Conservation (phyloP, 2,888 invertebrate genomes). For the Drosophila pegasa region DNA sequence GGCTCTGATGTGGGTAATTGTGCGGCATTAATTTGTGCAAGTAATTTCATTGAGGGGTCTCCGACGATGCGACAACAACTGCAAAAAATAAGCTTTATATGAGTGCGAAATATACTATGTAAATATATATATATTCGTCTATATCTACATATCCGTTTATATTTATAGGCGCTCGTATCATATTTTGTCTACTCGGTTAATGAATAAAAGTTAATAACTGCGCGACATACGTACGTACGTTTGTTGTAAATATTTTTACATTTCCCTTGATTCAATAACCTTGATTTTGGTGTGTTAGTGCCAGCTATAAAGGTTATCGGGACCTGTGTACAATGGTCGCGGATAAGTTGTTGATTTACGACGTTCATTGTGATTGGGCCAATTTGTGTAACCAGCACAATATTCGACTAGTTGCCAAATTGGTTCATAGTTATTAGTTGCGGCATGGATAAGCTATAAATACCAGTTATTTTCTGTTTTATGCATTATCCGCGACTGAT, state of each 20-base stretch:
- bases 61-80: slow-evolving; percentile 4
- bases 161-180: slow-evolving; percentile 17
- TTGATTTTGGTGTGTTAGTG: slow-evolving; percentile 50
- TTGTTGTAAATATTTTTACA: slow-evolving; percentile 66
- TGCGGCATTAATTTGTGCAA: slow-evolving; percentile 77
- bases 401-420: not conserved
- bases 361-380: slow-evolving; percentile 27
- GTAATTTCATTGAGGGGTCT: slow-evolving; percentile 68
- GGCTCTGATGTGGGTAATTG: slow-evolving; percentile 60
- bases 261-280: slow-evolving; percentile 60
- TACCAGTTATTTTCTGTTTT: not conserved
- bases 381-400: slow-evolving; percentile 9
- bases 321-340: slow-evolving; percentile 28
- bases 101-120: slow-evolving; percentile 13
- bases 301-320: slow-evolving; percentile 54
- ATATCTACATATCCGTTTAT: not conserved
- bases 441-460: not conserved
- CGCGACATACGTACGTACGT: slow-evolving; percentile 25
- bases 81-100: slow-evolving; percentile 23
- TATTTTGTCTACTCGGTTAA: slow-evolving; percentile 44
- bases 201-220: slow-evolving; percentile 67
- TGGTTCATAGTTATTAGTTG: not conserved
- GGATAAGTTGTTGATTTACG: slow-evolving; percentile 58
- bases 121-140: slow-evolving; percentile 15
- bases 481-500: not conserved